Base-by-base conservation (phyloP, 1,140 invertebrate species). In the Lordiphosa mommai region DNA sequence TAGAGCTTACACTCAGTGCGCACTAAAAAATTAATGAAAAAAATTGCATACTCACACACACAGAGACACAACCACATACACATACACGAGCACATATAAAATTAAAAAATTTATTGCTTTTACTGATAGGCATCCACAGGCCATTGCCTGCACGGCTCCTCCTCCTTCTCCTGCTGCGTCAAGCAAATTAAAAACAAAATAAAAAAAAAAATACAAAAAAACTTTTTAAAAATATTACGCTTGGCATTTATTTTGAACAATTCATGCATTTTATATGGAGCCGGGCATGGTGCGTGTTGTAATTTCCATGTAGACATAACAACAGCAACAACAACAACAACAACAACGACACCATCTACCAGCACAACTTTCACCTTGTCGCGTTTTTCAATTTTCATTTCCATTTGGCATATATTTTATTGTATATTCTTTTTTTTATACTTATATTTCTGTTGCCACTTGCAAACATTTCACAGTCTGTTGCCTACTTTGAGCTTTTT, bases 1-100 rank as follows among this genome's bases (percentile, higher is more conserved):
- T 32, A 43, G 47, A 47, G 9, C 36, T 20, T 14, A 17, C 57
- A 48, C 32, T 38, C 59, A 32, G 17, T 57, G 66, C 50, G 47
- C 71, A 76, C 77, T 84, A 82, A 82, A 82, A 82, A 76, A 82
- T 80, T 80, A 80, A 80, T 80, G 71, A 60, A 80, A 80, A 80
- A 74, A 80, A 67, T 65, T 60, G 53, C 61, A 53, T 30, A 36
- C 60, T 50, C 10, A 40, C 32, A 36, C 36, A 47, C 32, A 20
- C 17, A 55, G 37, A 20, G 32, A 27, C n/a, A 37, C 5, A 36
- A 3, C 17, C 30, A 34, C 38, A 20, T 9, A 20, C 30, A 44
- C 7, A 52, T n/a, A 34, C 17, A 37, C 34, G n/a, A 17, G 13
- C 7, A 29, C 43, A 72, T 76, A 82, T 76, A 72, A 84, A 82